A percentile compares a stretch with the other conserved stretches of the same genome.
Evolutionary conservation across 2,797 vertebrate species (phyloP).

Genomic region (Syndactyla subalaris): DNA sequence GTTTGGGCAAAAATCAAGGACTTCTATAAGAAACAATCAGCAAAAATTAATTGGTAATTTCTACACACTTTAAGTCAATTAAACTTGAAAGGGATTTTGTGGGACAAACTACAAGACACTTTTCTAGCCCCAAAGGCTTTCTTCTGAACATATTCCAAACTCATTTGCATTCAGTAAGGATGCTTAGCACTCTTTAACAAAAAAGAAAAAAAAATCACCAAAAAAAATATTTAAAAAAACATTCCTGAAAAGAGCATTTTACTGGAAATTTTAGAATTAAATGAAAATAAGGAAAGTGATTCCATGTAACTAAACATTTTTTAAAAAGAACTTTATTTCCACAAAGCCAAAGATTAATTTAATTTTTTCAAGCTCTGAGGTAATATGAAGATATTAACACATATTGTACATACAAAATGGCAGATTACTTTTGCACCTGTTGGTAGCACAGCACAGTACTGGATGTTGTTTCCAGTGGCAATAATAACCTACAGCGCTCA

Average conservation of each 20-base stretch:
- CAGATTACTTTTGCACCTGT: not conserved
- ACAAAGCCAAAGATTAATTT: not conserved
- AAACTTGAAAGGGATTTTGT: not conserved
- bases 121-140: not conserved
- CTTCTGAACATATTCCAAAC: not conserved
- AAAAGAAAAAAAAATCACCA: not conserved
- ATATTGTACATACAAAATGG: not conserved
- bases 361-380: not conserved
- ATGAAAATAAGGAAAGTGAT: not conserved
- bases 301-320: not conserved
- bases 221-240: not conserved
- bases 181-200: not conserved
- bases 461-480: not conserved
- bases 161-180: not conserved
- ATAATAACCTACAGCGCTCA: not conserved
- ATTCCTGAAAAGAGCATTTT: not conserved
- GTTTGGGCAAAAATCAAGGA: not conserved
- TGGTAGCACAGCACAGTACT: not conserved
- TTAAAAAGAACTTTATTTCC: not conserved
- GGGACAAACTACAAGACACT: not conserved
- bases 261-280: not conserved
- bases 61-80: not conserved
- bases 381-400: not conserved
- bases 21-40: not conserved
- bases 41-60: not conserved